Evolutionary conservation across 1,140 invertebrate species (phyloP).

Genomic region (Mactra quadrangularis): DNA sequence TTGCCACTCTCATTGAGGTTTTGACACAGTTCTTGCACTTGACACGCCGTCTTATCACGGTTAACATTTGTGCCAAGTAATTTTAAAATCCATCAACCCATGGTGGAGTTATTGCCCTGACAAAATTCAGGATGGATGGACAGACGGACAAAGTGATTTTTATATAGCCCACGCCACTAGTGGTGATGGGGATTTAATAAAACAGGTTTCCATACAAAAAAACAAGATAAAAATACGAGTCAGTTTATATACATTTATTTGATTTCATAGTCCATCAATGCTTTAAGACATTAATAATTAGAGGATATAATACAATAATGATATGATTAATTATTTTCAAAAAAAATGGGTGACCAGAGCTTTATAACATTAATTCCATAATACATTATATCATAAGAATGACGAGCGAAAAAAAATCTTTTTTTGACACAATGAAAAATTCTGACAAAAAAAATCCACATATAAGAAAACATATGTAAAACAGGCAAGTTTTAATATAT

Average conservation of each 20-base stretch:
- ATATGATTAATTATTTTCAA: conserved; percentile 14
- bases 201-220: too few relatives aligned
- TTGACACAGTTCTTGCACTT: too few relatives aligned
- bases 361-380: neutral
- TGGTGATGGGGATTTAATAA: too few relatives aligned
- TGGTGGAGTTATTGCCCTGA: too few relatives aligned
- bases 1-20: too few relatives aligned
- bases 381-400: neutral
- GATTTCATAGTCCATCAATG: conserved; percentile 28
- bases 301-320: conserved; percentile 41
- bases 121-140: too few relatives aligned
- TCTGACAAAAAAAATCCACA: neutral
- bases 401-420: neutral
- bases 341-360: conserved; percentile 1
- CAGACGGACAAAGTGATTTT: too few relatives aligned
- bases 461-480: neutral
- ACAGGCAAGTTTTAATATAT: neutral
- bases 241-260: conserved; percentile 40
- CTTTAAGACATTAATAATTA: conserved; percentile 39
- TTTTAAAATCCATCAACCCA: too few relatives aligned
- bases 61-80: too few relatives aligned
- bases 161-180: too few relatives aligned
- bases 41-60: too few relatives aligned
- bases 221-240: too few relatives aligned
- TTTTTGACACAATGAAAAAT: neutral